These are phyloP conservation scores for Bufo bufo DNA, from an alignment of 2,113 vertebrate genomes.

Conservation along the genomic window DNA sequence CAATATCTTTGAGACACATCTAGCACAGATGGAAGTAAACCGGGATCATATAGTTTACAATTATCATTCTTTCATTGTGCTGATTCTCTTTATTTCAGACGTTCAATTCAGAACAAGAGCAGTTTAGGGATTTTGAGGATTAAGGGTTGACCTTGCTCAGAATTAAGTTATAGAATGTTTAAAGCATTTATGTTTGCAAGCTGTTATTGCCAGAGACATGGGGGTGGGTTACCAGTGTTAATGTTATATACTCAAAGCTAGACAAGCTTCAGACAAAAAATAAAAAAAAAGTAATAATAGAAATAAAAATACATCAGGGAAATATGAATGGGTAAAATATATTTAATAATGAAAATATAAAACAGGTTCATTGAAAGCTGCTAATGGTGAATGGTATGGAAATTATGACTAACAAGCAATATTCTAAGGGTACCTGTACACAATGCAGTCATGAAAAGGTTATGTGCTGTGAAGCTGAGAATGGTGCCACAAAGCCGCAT, in stretches of 20 bases:
- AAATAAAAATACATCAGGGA: too few relatives aligned
- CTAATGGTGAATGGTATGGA: too few relatives aligned
- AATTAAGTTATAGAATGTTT: conserved; percentile 32
- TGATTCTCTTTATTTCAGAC: conserved; percentile 25
- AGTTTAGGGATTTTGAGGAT: conserved; percentile 41
- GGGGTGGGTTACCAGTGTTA: background rate
- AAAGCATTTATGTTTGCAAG: conserved; percentile 11
- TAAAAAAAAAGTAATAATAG: too few relatives aligned
- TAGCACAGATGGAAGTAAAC: conserved; percentile 31
- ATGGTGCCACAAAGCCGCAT: too few relatives aligned
- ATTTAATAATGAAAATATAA: too few relatives aligned
- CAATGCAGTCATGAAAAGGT: too few relatives aligned
- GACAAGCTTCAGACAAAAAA: background rate
- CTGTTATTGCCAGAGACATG: background rate
- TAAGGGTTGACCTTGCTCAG: conserved; percentile 24
- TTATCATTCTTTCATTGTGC: conserved; percentile 42
- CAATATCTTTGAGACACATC: conserved; percentile 32
- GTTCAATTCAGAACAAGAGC: conserved; percentile 36
- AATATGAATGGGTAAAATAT: too few relatives aligned
- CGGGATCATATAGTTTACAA: conserved; percentile 48
- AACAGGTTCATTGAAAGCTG: too few relatives aligned
- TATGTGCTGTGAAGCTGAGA: too few relatives aligned
- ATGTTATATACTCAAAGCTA: background rate
- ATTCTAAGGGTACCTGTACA: too few relatives aligned
- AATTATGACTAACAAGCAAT: too few relatives aligned